Evolutionary conservation across 2,888 invertebrate genomes (phyloP), one percentile per base, ranked within the genome.

Genomic region (Aspidiotus rigidus): DNA sequence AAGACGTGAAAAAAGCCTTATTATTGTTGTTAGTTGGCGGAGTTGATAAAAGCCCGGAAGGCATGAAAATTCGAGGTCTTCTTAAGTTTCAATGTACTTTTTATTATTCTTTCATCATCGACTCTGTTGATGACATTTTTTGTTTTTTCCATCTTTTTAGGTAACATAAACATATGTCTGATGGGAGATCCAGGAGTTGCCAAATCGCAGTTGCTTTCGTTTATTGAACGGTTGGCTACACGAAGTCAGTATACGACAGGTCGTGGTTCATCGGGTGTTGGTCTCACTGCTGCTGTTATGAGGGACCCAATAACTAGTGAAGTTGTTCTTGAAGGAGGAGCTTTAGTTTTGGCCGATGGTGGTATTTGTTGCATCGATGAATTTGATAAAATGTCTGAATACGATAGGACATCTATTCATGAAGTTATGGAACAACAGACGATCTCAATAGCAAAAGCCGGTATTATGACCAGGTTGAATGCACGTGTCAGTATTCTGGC

Each of bases 181-280:
- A 99, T 99, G 98, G 99, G 99, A 56, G 99, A 99, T 83, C 99
- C 99, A 39, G 99, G 99, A 75, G 99, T 99, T 70, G 99, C 99
- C 69, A 99, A 99, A 81, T 96, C 96, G 0, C 99, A 99, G 80
- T 81, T 99, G 71, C 83, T 99, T 62, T 86, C 88, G 70, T 99
- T 95, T 80, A 95, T 99, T 71, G 91, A 93, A 77, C 86, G 99
- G 53, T 81, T 99, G 70, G 93, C 97, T 5, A 86, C 93, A 2
- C 86, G 98, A 77, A 91, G 88, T 80, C 80, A 80, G 80, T 80
- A 74, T 62, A 74, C 75, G 10, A 74, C 75, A n/a, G 74, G 74
- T 7, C 83, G 97, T 40, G 98, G 98, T 70, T 95, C 95, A 1
- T 95, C 95, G 0, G 97, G 97, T 2, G 99, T 99, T n/a, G 99